These are phyloP conservation scores for Pangasianodon hypophthalmus DNA, from an alignment of 2,113 vertebrate species.

Conservation along the genomic window DNA sequence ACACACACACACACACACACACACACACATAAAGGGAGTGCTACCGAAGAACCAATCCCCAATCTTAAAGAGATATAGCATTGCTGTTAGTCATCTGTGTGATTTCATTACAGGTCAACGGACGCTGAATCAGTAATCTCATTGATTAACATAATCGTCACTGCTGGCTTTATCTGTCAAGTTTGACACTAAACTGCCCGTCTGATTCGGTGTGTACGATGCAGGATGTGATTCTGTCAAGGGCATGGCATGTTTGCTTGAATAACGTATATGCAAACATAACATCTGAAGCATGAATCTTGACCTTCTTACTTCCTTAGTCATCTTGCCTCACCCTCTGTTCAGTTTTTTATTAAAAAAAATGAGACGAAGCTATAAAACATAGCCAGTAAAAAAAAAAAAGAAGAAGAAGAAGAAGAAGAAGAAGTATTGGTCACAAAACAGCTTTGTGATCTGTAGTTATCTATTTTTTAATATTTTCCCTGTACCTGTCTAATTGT, in stretches of 20 bases:
- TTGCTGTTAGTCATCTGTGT: constrained; percentile 11
- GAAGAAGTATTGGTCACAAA: neutral
- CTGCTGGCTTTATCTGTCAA: neutral
- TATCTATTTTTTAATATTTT: neutral
- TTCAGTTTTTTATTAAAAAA: neutral
- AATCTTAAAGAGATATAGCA: neutral
- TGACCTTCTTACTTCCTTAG: neutral
- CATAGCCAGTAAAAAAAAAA: no score
- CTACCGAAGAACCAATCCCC: neutral
- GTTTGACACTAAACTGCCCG: neutral
- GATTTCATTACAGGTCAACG: constrained; percentile 8
- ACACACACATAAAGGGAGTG: constrained; percentile 20
- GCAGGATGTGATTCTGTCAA: neutral
- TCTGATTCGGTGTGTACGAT: neutral
- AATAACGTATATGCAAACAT: neutral
- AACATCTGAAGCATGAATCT: neutral
- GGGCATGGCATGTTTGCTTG: neutral
- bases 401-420: no score
- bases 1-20: constrained; percentile 19
- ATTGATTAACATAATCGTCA: neutral
- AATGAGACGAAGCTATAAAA: neutral
- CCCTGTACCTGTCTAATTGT: no score
- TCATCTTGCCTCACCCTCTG: neutral
- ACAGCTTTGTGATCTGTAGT: neutral
- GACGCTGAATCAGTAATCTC: constrained; percentile 13